Evolutionary conservation across 2,113 vertebrate species (phyloP), one percentile per base, ranked within the genome.

Genomic region (Lethenteron camtschaticum): DNA sequence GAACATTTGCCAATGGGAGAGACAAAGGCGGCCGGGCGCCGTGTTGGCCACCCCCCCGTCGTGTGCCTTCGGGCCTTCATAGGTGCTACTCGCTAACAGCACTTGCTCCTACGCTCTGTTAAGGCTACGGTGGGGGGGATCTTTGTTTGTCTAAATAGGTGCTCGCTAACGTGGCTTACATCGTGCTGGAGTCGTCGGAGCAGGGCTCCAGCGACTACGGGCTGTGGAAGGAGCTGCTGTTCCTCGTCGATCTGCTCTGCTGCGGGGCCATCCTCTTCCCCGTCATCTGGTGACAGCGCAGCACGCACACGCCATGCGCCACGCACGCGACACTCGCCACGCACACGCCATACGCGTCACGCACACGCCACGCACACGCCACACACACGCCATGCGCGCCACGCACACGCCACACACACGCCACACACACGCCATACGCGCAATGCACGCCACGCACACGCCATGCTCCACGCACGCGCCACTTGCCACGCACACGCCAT

Each of bases 211-310:
- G 81, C 4, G 83, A 89, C 66, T 86, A 86, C 24, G 73, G 80
- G 1, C 74, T 86, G 60, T 88, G 86, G 86, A 87, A 83, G 77
- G 79, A 87, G 77, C 80, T 85, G 70, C 81, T 88, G 10, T 87
- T 88, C 70, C 80, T 89, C 72, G 84, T 86, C 1, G 85, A 88
- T 72, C 83, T 87, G 70, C 81, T 87, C 75, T 87, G 84, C 78
- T 88, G 86, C 0, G 83, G 85, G 4, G 80, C 85, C 73, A 84
- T 87, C 72, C 83, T 87, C 9, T 87, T 87, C 73, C 84, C 85
- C 0, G 85, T 87, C 2, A 83, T 88, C 76, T 89, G 86, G 85
- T 87, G 78, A 78, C 72, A 73, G 77, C 80, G 8, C 68, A 14
- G 73, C 72, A 58, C 72, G 74, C 60, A 6, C 9, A 18, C 60